Evolutionary conservation across 2,113 vertebrate genomes (phyloP).

Genomic region (Callithrix jacchus): DNA sequence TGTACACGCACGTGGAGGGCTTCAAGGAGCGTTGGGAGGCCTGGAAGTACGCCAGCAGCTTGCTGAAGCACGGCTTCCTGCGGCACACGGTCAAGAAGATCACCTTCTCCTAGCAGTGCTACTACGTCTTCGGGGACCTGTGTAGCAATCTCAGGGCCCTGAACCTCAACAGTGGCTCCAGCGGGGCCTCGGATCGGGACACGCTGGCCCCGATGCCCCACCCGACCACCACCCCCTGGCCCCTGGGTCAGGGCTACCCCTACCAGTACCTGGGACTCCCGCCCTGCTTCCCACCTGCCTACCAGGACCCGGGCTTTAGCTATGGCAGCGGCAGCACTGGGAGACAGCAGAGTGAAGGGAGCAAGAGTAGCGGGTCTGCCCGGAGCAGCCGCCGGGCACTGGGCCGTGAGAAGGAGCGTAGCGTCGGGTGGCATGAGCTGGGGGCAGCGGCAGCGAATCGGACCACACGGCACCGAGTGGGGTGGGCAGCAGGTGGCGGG

Average conservation of each 20-base stretch:
- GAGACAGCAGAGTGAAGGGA: conserved; percentile 98
- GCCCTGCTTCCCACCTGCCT: conserved; percentile 94
- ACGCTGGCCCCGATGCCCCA: too few relatives aligned
- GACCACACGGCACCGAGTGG: conserved; percentile 86
- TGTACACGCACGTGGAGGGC: conserved; percentile 95
- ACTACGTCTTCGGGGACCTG: too few relatives aligned
- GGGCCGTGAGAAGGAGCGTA: conserved; percentile 92
- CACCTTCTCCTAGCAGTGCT: too few relatives aligned
- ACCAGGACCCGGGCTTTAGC: conserved; percentile 96
- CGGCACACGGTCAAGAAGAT: conserved; percentile 95
- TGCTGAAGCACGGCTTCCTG: conserved; percentile 97
- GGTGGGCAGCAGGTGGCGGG: conserved; percentile 76
- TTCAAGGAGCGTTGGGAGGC: conserved; percentile 97
- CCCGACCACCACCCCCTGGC: conserved; percentile 85
- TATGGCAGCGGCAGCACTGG: conserved; percentile 97
- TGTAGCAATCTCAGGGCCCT: too few relatives aligned
- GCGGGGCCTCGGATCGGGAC: too few relatives aligned
- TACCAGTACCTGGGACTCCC: conserved; percentile 94
- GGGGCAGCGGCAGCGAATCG: conserved; percentile 90
- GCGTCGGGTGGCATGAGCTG: conserved; percentile 83
- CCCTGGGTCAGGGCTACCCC: conserved; percentile 93
- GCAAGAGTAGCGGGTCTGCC: conserved; percentile 98
- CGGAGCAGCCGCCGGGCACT: conserved; percentile 91
- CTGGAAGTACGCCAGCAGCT: conserved; percentile 95
- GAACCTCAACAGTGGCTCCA: too few relatives aligned